A percentile compares a stretch with the other conserved stretches of the same genome.
phyloP scores from a whole-genome alignment of 2,113 vertebrate species.

The Callocephalon fimbriatum region DNA sequence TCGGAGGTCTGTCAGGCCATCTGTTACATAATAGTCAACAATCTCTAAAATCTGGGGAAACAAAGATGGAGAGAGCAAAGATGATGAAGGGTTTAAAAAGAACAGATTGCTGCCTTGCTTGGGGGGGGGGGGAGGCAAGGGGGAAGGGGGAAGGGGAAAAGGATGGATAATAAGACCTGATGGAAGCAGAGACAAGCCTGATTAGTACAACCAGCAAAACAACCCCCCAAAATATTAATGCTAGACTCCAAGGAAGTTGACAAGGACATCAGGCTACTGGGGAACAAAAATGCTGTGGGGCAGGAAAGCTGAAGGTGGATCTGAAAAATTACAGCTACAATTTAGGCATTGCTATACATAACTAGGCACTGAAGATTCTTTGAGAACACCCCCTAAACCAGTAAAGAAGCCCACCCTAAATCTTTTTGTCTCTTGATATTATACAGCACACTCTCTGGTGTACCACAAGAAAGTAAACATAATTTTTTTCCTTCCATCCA shows the following conservation, averaged over 20 bases:
- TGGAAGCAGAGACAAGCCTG: conserved; percentile 67
- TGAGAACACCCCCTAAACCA: background rate
- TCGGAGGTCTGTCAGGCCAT: conserved; percentile 91
- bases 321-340: background rate
- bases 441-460: background rate
- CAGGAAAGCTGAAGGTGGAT: conserved; percentile 18
- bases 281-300: background rate
- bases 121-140: background rate
- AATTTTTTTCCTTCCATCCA: background rate
- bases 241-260: conserved; percentile 46
- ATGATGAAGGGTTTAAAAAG: conserved; percentile 80
- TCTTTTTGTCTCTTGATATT: background rate
- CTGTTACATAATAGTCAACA: conserved; percentile 93
- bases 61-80: conserved; percentile 71
- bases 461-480: background rate
- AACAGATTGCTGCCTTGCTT: conserved; percentile 80
- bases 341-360: background rate
- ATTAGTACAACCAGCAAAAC: conserved; percentile 74
- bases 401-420: background rate
- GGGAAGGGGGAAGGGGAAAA: background rate
- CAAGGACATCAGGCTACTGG: conserved; percentile 33
- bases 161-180: conserved; percentile 68
- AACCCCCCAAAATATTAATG: conserved; percentile 58
- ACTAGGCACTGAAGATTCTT: background rate
- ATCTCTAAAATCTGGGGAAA: conserved; percentile 90